These are phyloP conservation scores for Amblyjoppa proteus DNA, from an alignment of 2,888 invertebrate species.

Conservation along the genomic window DNA sequence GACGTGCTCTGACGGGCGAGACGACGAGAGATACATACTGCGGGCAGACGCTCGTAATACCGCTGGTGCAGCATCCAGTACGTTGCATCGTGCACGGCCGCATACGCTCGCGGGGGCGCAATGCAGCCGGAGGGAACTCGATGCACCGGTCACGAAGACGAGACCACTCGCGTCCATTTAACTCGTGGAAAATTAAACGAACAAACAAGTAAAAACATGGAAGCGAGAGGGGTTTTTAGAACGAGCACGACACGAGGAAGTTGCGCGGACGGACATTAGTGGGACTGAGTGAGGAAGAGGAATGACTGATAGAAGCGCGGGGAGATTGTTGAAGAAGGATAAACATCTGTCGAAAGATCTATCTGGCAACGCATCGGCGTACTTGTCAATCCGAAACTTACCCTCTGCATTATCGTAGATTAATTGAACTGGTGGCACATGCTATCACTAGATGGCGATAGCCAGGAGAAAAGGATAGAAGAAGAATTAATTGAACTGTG, in stretches of 20 bases:
- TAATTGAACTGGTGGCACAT: no score
- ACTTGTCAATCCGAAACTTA: no score
- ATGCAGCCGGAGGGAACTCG: slow-evolving; percentile 30
- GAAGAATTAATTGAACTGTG: no score
- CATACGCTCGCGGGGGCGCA: slow-evolving; percentile 55
- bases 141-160: slow-evolving; percentile 47
- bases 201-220: slow-evolving; percentile 30
- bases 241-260: background rate
- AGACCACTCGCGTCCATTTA: slow-evolving; percentile 62
- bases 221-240: slow-evolving; percentile 1
- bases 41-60: slow-evolving; percentile 34
- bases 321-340: background rate
- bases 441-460: no score
- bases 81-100: slow-evolving; percentile 58
- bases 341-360: background rate
- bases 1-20: slow-evolving; percentile 74
- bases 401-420: no score
- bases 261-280: slow-evolving; percentile 14
- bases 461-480: no score
- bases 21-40: slow-evolving; percentile 35
- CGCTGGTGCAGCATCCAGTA: slow-evolving; percentile 60
- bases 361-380: no score
- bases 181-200: slow-evolving; percentile 63
- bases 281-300: background rate
- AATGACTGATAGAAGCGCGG: background rate